These are phyloP conservation scores for Arctia plantaginis DNA, from an alignment of 2,888 invertebrate genomes.

Conservation along the genomic window DNA sequence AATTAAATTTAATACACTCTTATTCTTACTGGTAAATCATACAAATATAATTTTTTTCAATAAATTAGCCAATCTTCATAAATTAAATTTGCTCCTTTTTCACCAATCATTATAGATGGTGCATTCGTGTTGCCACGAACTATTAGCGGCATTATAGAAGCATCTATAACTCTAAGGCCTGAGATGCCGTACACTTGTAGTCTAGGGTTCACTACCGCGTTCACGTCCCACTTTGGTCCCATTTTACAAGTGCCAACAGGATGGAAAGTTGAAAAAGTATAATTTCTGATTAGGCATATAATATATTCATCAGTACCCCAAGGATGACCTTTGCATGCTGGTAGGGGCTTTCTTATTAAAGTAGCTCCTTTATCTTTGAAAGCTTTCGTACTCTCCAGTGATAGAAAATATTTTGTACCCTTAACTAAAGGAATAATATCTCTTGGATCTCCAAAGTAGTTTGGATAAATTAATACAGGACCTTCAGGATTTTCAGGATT, in stretches of 20 bases:
- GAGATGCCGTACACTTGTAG: conserved; percentile 88
- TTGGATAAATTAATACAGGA: conserved; percentile 89
- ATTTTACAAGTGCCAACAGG: conserved; percentile 76
- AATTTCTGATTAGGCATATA: conserved; percentile 87
- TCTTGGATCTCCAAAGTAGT: conserved; percentile 86
- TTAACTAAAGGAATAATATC: conserved; percentile 87
- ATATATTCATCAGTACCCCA: conserved; percentile 89
- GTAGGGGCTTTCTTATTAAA: conserved; percentile 83
- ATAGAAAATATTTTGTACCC: conserved; percentile 86
- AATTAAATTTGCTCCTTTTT: conserved; percentile 72
- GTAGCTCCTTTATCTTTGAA: conserved; percentile 85
- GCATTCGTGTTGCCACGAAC: conserved; percentile 93
- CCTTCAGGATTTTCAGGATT: conserved; percentile 89
- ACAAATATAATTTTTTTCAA: no score
- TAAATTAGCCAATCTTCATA: conserved; percentile 62
- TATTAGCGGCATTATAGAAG: conserved; percentile 93
- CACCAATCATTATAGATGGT: conserved; percentile 93
- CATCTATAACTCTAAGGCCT: conserved; percentile 90
- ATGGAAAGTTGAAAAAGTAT: conserved; percentile 83
- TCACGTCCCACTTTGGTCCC: conserved; percentile 85
- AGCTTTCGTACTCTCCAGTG: conserved; percentile 85
- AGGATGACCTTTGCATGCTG: conserved; percentile 84
- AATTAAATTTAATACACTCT: no score
- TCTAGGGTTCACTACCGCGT: conserved; percentile 89
- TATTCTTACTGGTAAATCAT: no score